Evolutionary conservation across 1,140 invertebrate species (phyloP).

Genomic region (Triops longicaudatus): DNA sequence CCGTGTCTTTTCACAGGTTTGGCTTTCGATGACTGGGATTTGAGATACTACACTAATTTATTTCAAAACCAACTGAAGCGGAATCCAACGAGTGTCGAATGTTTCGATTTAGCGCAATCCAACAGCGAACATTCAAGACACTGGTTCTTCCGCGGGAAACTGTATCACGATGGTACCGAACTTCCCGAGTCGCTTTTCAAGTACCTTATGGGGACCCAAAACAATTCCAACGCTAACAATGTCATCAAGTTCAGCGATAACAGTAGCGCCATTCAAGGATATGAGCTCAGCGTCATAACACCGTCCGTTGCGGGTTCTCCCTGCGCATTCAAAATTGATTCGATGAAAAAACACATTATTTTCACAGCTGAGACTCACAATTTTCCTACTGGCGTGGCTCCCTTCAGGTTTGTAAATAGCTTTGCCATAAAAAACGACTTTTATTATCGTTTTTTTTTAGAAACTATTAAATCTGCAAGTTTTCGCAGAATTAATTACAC

Average conservation of each 20-base stretch:
- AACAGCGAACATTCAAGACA: constrained; percentile 90
- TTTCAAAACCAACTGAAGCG: constrained; percentile 62
- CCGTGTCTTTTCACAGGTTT: constrained; percentile 48
- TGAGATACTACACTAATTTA: constrained; percentile 73
- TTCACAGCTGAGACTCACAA: constrained; percentile 99
- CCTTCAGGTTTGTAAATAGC: constrained; percentile 55
- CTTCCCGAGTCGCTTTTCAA: constrained; percentile 75
- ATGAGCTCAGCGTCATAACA: constrained; percentile 52
- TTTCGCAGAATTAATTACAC: too few species aligned
- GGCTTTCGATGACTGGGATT: constrained; percentile 79
- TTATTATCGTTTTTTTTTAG: too few species aligned
- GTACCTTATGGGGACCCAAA: constrained; percentile 86
- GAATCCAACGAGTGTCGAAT: constrained; percentile 95
- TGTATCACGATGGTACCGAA: constrained; percentile 73
- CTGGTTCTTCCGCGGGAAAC: constrained; percentile 86
- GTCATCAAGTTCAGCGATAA: constrained; percentile 97
- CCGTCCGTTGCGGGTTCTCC: constrained; percentile 52
- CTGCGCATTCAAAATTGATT: constrained; percentile 48
- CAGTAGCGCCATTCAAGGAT: constrained; percentile 82
- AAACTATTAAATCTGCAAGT: too few species aligned
- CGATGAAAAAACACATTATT: constrained; percentile 72
- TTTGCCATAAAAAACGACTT: too few species aligned
- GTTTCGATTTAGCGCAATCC: constrained; percentile 97
- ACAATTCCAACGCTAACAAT: constrained; percentile 79
- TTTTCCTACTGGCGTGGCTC: constrained; percentile 90